Conservation (phyloP, 2,888 invertebrate genomes). For the Drosophila peninsularis region DNA sequence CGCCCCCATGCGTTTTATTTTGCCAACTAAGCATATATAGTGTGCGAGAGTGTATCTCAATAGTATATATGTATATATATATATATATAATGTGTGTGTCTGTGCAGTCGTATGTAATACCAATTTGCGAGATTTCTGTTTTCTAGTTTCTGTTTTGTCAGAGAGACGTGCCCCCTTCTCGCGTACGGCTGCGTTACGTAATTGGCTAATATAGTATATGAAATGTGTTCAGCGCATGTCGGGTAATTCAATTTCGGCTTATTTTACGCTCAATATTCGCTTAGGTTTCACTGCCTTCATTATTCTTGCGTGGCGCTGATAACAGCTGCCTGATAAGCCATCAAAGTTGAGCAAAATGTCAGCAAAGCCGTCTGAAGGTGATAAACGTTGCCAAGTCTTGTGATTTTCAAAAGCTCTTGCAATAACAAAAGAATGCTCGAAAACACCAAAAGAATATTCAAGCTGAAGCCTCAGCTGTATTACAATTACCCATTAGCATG, state of each 20-base stretch:
- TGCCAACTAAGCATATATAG: conserved; percentile 10
- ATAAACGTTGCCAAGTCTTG: conserved; percentile 61
- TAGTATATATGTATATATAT: neutral
- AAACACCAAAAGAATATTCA: neutral
- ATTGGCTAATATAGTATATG: conserved; percentile 25
- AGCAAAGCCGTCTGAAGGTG: conserved; percentile 64
- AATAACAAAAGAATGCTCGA: neutral
- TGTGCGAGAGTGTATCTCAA: conserved; percentile 5
- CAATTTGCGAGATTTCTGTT: conserved; percentile 42
- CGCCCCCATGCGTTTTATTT: conserved; percentile 14
- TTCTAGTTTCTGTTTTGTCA: conserved; percentile 20
- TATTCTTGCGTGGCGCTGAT: conserved; percentile 18
- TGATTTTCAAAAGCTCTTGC: conserved; percentile 50
- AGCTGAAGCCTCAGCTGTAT: neutral
- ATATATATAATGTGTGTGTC: neutral
- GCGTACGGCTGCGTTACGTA: conserved; percentile 28
- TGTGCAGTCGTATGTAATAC: conserved; percentile 19
- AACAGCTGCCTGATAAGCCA: conserved; percentile 46
- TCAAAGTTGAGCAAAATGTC: conserved; percentile 27
- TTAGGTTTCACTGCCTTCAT: neutral
- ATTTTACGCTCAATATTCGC: conserved; percentile 8
- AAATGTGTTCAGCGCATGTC: neutral
- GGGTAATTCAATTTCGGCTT: conserved; percentile 12
- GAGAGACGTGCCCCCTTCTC: conserved; percentile 46
- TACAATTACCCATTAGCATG: conserved; percentile 7